Evolutionary conservation across 2,797 vertebrate genomes (phyloP).

Genomic region (Spinus olivaceus): DNA sequence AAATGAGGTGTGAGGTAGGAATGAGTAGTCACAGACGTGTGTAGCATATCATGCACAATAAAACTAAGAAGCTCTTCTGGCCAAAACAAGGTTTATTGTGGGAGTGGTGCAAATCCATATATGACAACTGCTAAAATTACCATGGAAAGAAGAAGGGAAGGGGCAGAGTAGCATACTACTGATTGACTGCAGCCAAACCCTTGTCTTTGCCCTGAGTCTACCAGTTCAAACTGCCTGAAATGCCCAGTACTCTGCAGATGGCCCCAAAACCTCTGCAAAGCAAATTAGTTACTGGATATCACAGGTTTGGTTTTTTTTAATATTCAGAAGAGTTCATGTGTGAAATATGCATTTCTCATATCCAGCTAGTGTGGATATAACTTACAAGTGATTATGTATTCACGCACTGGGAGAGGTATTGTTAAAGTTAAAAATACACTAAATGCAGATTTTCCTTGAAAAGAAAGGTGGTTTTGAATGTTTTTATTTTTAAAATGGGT

Average conservation of each 20-base stretch:
- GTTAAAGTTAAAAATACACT: neutral
- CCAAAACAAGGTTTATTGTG: neutral
- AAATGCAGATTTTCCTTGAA: neutral
- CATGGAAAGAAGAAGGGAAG: neutral
- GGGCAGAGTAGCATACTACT: neutral
- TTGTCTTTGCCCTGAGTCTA: neutral
- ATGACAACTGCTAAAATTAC: neutral
- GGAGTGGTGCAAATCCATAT: neutral
- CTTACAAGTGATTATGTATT: neutral
- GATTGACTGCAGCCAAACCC: neutral
- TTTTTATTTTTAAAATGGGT: neutral
- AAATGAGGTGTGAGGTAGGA: neutral
- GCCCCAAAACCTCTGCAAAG: neutral
- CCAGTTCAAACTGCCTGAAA: neutral
- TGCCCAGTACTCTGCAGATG: neutral
- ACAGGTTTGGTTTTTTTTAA: neutral
- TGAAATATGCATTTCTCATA: neutral
- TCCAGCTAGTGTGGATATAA: neutral
- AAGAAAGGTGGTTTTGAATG: neutral
- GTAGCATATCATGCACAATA: neutral
- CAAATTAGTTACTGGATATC: neutral
- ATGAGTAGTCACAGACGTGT: neutral
- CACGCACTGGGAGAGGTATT: neutral
- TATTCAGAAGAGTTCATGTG: neutral
- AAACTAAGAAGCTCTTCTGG: neutral